phyloP scores from a whole-genome alignment of 2,797 vertebrate species.

The Atherinosoma microstoma region DNA sequence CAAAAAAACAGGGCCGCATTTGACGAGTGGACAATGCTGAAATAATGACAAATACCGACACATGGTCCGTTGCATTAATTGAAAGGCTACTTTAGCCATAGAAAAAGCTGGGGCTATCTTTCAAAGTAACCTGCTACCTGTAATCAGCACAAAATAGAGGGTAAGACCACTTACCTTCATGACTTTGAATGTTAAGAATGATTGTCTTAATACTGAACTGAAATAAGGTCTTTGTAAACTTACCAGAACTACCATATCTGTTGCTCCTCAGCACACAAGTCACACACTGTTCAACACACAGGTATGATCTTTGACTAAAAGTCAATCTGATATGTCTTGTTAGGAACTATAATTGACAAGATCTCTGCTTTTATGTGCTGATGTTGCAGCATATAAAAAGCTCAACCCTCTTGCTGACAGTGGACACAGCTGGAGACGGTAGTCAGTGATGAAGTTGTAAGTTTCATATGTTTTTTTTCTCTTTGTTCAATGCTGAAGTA shows the following conservation, averaged over 20 bases:
- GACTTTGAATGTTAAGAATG: conserved; percentile 28
- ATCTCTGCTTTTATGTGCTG: conserved; percentile 12
- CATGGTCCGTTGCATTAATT: conserved; percentile 35
- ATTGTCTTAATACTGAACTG: conserved; percentile 37
- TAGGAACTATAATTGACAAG: conserved; percentile 65
- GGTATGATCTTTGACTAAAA: conserved; percentile 45
- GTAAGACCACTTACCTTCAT: conserved; percentile 36
- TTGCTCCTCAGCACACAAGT: conserved; percentile 27
- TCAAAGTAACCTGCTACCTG: conserved; percentile 48
- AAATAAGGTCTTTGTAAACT: conserved; percentile 58
- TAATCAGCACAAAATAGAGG: conserved; percentile 48
- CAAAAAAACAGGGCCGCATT: conserved; percentile 16
- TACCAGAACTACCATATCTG: conserved; percentile 24
- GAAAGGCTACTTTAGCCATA: conserved; percentile 28
- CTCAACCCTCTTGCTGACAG: conserved; percentile 4
- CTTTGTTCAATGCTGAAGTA: background rate
- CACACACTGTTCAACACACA: conserved; percentile 46
- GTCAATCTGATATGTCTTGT: conserved; percentile 42
- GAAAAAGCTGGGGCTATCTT: conserved; percentile 40
- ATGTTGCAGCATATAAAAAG: conserved; percentile 55
- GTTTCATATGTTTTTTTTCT: conserved; percentile 39
- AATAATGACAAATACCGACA: conserved; percentile 45
- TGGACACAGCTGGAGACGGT: conserved; percentile 7
- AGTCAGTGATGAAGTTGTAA: conserved; percentile 76
- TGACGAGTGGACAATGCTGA: conserved; percentile 40